Percentiles rank a stretch among this genome's conserved stretches.
These are phyloP conservation scores for Ectropis crepuscularia DNA, from an alignment of 2,888 invertebrate species.

Conservation along the genomic window DNA sequence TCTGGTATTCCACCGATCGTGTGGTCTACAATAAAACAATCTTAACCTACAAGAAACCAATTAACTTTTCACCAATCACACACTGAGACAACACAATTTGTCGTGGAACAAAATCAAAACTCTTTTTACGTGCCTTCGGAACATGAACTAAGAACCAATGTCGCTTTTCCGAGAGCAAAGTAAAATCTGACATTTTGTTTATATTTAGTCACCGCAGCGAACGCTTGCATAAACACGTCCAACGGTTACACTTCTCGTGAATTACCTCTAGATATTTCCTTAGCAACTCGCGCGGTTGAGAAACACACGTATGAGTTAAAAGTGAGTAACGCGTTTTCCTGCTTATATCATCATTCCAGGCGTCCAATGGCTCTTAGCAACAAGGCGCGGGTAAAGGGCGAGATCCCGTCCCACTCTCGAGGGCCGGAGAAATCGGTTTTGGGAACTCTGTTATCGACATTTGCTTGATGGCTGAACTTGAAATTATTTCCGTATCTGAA, in stretches of 20 bases:
- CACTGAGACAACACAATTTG: no score
- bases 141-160: not conserved
- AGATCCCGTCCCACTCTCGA: conserved; percentile 47
- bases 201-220: conserved; percentile 1
- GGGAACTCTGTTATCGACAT: conserved; percentile 15
- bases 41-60: no score
- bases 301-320: conserved; percentile 30
- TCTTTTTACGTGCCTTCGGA: no score
- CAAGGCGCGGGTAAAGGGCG: conserved; percentile 58
- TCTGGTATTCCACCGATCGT: no score
- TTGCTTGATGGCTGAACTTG: conserved; percentile 23
- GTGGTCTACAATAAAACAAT: no score
- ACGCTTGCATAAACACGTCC: conserved; percentile 10
- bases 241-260: conserved; percentile 13
- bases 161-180: not conserved
- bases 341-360: conserved; percentile 53
- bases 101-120: no score
- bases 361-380: conserved; percentile 51
- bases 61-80: no score
- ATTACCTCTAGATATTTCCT: conserved; percentile 32
- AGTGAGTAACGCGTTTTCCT: conserved; percentile 60
- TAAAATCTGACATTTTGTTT: not conserved
- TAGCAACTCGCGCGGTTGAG: conserved; percentile 29
- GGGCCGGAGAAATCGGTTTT: conserved; percentile 24
- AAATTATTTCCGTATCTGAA: conserved; percentile 15